phyloP scores from a whole-genome alignment of 2,113 vertebrate species.

The Naja naja region DNA sequence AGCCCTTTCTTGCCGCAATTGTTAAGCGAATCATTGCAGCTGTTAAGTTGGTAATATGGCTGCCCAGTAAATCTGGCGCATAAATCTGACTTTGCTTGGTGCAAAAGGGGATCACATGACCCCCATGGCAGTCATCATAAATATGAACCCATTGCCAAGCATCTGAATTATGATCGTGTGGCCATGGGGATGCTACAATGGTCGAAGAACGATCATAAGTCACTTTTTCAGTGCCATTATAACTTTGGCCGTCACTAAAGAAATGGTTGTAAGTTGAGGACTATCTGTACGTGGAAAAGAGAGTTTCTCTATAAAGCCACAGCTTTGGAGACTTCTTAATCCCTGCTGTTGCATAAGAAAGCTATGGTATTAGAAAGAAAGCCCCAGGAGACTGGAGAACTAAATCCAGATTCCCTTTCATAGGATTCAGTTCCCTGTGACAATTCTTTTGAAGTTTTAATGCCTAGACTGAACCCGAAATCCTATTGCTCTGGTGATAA shows the following conservation, averaged over 20 bases:
- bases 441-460: background rate
- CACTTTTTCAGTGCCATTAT: background rate
- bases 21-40: background rate
- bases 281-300: background rate
- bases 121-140: background rate
- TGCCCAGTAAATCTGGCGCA: background rate
- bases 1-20: background rate
- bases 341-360: background rate
- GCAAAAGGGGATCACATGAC: background rate
- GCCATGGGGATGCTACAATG: background rate
- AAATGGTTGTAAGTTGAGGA: background rate
- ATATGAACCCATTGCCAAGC: background rate
- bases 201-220: background rate
- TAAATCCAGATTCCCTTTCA: background rate
- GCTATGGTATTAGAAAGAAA: background rate
- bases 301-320: background rate
- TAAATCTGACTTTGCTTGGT: background rate
- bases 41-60: background rate
- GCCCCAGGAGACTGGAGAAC: background rate
- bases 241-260: background rate
- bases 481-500: background rate
- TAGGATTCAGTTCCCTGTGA: background rate
- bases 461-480: background rate
- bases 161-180: background rate
- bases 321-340: background rate